Base-by-base conservation (phyloP, 2,888 invertebrate genomes). In the Andrena hattorfiana region DNA sequence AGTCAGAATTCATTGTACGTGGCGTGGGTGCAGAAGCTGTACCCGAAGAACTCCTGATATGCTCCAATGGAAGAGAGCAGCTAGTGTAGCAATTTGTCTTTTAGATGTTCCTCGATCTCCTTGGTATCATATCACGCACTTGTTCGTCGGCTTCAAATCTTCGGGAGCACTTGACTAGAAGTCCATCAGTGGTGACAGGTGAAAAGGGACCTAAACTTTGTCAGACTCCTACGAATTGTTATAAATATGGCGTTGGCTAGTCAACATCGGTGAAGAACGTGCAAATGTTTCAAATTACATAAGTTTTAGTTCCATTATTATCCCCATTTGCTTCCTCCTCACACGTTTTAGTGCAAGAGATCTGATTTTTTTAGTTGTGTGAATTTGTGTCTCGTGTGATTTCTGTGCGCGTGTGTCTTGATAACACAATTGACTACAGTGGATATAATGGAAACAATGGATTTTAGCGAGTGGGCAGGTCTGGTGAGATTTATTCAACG, bases 51-150 rank as follows among this genome's bases (percentile, higher is more conserved):
- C 56, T 56, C 30, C 23, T 10, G 8, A n/a, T 54, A 68, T 23
- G 54, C 54, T 23, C 23, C 16, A 26, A 35, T 16, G 16, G 16
- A 30, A 42, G 54, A 16, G n/a, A 68, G 35, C 16, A 68, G 30
- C 68, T 23, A 32, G 26, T 56, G 6, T n/a, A 68, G 68, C 54
- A 54, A 68, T 68, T 68, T 68, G 56, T 68, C 56, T 68, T 68
- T 32, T 26, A 54, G 56, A 68, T 51, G 56, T 56, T 68, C 68
- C 23, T 26, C 42, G 35, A 68, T 32, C 26, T 56, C 26, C 35
- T 35, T 68, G 54, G 56, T 68, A 56, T 54, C 68, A 26, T 35
- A 56, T 56, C 54, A 68, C 35, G 68, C 26, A 56, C 35, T 23
- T 68, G 56, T 35, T 26, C 56, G 32, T 68, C 23, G 23, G 32